Evolutionary conservation across 1,140 invertebrate genomes (phyloP).

Genomic region (Papilio glaucus): DNA sequence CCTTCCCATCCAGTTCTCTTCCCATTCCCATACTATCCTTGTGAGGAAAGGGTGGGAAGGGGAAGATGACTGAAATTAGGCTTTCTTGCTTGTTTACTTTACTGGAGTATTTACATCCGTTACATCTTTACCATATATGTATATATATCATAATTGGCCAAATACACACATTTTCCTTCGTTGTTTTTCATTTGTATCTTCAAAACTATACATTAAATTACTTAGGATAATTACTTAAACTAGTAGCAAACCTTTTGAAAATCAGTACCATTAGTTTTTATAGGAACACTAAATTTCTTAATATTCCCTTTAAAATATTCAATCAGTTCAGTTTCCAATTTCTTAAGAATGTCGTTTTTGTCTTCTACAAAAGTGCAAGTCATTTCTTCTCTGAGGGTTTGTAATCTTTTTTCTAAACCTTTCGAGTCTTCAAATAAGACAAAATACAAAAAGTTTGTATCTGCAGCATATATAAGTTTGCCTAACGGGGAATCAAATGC

Average conservation of each 20-base stretch:
- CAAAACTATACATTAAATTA: too few relatives aligned
- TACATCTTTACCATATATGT: too few relatives aligned
- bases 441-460: slow-evolving; percentile 61
- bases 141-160: too few relatives aligned
- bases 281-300: slow-evolving; percentile 61
- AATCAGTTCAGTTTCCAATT: slow-evolving; percentile 59
- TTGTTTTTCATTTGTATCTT: too few relatives aligned
- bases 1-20: too few relatives aligned
- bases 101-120: too few relatives aligned
- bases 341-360: slow-evolving; percentile 58
- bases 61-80: too few relatives aligned
- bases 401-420: slow-evolving; percentile 59
- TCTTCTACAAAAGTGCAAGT: slow-evolving; percentile 56
- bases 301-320: slow-evolving; percentile 64
- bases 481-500: slow-evolving; percentile 60
- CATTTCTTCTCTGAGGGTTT: slow-evolving; percentile 51
- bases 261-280: slow-evolving; percentile 67
- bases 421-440: slow-evolving; percentile 68
- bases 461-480: slow-evolving; percentile 59
- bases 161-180: too few relatives aligned
- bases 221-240: background rate
- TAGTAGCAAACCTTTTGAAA: slow-evolving; percentile 66
- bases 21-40: too few relatives aligned
- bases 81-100: too few relatives aligned
- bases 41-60: too few relatives aligned